Evolutionary conservation across 2,888 invertebrate species (phyloP), one percentile per base, ranked within the genome.

Genomic region (Willowsia nigromaculata): DNA sequence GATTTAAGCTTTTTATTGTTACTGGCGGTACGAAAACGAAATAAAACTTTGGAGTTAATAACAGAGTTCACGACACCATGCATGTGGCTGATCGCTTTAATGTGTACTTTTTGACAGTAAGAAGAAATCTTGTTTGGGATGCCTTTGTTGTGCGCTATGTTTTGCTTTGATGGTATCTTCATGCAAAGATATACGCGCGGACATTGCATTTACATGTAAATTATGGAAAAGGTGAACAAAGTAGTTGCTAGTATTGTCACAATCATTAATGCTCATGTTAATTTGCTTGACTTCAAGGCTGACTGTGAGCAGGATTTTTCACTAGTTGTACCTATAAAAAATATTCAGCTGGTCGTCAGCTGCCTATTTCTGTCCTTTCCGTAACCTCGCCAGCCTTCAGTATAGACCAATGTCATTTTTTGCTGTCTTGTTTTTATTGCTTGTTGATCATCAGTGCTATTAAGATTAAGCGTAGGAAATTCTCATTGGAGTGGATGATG

Each of bases 341-440:
- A n/a, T 50, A 50, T 13, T 9, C 53, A 62, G 62, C 27, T 62
- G 62, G 5, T 13, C 30, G 30, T 1, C 13, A 27, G 7, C 11
- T 62, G 30, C 15, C 27, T 13, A 30, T 62, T 62, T 62, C 1
- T 30, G 13, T 25, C 62, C 4, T 1, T 62, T 22, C 15, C 3
- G 62, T 30, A 62, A 62, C 62, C 30, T 62, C 62, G 30, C 4
- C 62, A 30, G 27, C 62, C 62, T 62, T 62, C 27, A 9, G 27
- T 1, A 13, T 50, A 15, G 50, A 53, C 56, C 78, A 78, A 78
- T 78, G 78, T 78, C 78, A 78, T 56, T 78, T 53, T 74, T 78
- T 78, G 13, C 78, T 76, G n/a, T 47, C 7, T 76, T 76, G 0
- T 4, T 25, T 43, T 71, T 40, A 30, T 18, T 40, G 27, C 15